Base-by-base conservation (phyloP, 1,140 invertebrate species). In the Megalonaias nervosa region DNA sequence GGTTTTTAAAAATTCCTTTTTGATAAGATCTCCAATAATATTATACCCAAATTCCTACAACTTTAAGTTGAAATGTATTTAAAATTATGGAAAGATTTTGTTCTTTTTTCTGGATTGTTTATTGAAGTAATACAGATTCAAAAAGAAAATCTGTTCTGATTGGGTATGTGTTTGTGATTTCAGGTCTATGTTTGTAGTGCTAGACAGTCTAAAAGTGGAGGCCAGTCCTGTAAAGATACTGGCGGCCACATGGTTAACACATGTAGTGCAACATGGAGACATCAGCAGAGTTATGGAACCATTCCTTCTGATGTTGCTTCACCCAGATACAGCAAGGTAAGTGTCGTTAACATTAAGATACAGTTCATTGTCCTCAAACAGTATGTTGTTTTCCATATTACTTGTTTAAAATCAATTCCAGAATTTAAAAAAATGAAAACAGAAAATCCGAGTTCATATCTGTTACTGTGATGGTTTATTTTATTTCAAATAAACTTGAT, bases 231-330 rank as follows among this genome's bases (percentile, higher is more conserved):
- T 95, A n/a, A 94, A 95, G 88, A 88, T 94, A 14, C 90, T 95
- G 76, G 93, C 95, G 1, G 93, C 95, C 84, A 93, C 93, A 1
- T 96, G 95, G 94, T 85, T 96, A 11, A 90, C 93, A 62, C 94
- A 95, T 71, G 93, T 94, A 14, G 87, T 97, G 6, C 92, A 96
- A 62, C 92, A 95, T 5, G 95, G 94, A 9, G 96, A 97, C 84
- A 93, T 96, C 72, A 92, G 93, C 12, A 91, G 96, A 1, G 92
- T 98, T 38, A 92, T 98, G 12, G 95, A 95, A 83, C 95, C 96
- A 1, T 90, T 97, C 13, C 91, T 97, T 60, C 92, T 93, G 60
- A 95, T 97, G 88, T 89, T 98, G 3, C 91, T 98, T 1, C 94
- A 96, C 82, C 94, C 95, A 16, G 95, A 94, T 65, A 97, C 96